These are phyloP conservation scores for Sibirionetta formosa DNA, from an alignment of 2,797 vertebrate species.

Conservation along the genomic window DNA sequence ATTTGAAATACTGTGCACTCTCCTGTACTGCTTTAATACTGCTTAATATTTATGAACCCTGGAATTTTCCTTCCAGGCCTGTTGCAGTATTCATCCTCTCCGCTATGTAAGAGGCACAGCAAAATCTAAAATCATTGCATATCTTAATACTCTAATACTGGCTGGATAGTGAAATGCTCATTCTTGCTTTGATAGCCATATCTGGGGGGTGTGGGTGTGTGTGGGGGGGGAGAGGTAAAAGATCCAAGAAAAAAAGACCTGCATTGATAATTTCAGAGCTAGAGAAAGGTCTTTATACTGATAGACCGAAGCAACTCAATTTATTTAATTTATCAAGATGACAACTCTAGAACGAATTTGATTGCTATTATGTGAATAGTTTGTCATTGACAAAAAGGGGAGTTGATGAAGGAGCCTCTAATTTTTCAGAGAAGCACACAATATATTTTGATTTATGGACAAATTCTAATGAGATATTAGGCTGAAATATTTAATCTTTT, in stretches of 20 bases:
- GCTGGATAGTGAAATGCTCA: background rate
- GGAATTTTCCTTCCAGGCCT: background rate
- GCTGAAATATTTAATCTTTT: background rate
- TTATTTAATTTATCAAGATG: background rate
- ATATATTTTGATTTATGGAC: background rate
- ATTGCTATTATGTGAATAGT: background rate
- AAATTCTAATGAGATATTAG: background rate
- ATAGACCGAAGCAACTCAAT: background rate
- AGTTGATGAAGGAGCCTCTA: background rate
- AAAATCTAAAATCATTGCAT: background rate
- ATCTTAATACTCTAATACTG: background rate
- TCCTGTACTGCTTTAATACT: background rate
- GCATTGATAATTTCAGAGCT: fast-evolving
- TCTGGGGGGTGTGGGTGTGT: background rate
- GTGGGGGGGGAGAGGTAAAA: background rate
- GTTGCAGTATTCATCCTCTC: background rate
- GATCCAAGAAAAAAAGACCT: background rate
- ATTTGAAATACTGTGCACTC: background rate
- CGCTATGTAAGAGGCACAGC: background rate
- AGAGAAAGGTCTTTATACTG: background rate
- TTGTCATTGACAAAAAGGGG: background rate
- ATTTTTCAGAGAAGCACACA: background rate
- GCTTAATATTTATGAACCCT: background rate
- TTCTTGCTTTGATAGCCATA: background rate
- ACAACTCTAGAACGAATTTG: background rate